Percentiles rank a stretch among this genome's conserved stretches.
phyloP scores from a whole-genome alignment of 2,888 invertebrate genomes.

The Acleris emargana region DNA sequence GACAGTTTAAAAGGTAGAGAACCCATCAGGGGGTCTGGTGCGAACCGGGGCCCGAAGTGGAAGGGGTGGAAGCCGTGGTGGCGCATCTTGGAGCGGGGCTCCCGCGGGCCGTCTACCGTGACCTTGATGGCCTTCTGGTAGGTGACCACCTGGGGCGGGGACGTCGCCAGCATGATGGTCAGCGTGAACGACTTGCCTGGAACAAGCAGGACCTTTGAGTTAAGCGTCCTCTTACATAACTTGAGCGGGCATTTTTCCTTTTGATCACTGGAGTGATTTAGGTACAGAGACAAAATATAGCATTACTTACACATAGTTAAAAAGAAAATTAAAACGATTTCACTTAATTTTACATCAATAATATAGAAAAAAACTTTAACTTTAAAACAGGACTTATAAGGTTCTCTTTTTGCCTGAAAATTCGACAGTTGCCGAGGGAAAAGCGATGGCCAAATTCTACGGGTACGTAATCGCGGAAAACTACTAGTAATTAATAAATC shows the following conservation, averaged over 20 bases:
- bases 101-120: constrained; percentile 99
- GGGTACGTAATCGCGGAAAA: no score
- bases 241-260: no score
- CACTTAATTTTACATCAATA: no score
- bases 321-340: no score
- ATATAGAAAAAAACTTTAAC: no score
- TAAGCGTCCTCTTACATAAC: constrained; percentile 44
- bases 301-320: no score
- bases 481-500: no score
- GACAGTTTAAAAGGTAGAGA: constrained; percentile 93
- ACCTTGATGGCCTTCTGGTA: constrained; percentile 99
- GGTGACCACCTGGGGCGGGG: constrained; percentile 98
- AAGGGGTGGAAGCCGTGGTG: constrained; percentile 95
- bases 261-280: neutral
- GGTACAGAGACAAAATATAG: neutral
- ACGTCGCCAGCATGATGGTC: constrained; percentile 96
- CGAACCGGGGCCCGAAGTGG: constrained; percentile 93
- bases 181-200: constrained; percentile 98
- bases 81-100: constrained; percentile 96
- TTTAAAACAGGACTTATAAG: no score
- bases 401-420: no score
- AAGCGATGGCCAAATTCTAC: no score
- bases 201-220: constrained; percentile 36
- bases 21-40: constrained; percentile 90
- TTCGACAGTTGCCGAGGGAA: no score